Conservation (phyloP, 2,113 vertebrate species). For the Scophthalmus maximus region DNA sequence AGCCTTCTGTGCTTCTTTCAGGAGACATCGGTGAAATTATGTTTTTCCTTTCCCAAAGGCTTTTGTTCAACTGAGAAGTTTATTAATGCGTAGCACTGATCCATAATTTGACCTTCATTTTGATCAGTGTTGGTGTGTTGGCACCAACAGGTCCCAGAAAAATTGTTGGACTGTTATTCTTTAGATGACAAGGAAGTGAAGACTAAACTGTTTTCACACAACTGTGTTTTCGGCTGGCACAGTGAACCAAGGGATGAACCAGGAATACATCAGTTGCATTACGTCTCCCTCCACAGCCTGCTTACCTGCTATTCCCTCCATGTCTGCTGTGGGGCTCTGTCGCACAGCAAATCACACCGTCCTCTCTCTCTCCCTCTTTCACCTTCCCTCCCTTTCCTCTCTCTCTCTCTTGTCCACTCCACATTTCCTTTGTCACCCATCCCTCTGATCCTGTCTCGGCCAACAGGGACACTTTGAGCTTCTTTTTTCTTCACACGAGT, state of each 20-base stretch:
- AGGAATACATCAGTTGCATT: too few species aligned
- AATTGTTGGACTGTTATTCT: constrained; percentile 14
- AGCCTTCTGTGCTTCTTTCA: constrained; percentile 18
- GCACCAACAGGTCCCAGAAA: constrained; percentile 9
- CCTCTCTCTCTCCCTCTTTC: constrained; percentile 41
- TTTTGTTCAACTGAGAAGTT: constrained; percentile 29
- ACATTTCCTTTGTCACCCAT: constrained; percentile 66
- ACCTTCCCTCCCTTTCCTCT: constrained; percentile 23
- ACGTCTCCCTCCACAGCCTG: neutral
- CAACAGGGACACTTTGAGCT: constrained; percentile 49
- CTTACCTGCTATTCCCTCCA: constrained; percentile 78
- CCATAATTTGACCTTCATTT: constrained; percentile 58
- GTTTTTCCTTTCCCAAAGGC: constrained; percentile 36
- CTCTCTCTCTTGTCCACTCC: constrained; percentile 35
- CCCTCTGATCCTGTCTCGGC: constrained; percentile 50
- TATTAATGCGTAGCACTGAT: constrained; percentile 53
- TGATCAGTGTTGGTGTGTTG: constrained; percentile 3
- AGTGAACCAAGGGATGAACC: constrained; percentile 7
- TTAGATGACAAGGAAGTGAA: neutral
- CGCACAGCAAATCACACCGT: constrained; percentile 77
- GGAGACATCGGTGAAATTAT: constrained; percentile 36
- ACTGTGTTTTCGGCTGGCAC: neutral
- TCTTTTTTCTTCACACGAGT: constrained; percentile 26
- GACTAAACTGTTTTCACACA: constrained; percentile 12
- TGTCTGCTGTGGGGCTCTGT: constrained; percentile 86